phyloP scores from a whole-genome alignment of 2,113 vertebrate genomes.

The Dromiciops gliroides region DNA sequence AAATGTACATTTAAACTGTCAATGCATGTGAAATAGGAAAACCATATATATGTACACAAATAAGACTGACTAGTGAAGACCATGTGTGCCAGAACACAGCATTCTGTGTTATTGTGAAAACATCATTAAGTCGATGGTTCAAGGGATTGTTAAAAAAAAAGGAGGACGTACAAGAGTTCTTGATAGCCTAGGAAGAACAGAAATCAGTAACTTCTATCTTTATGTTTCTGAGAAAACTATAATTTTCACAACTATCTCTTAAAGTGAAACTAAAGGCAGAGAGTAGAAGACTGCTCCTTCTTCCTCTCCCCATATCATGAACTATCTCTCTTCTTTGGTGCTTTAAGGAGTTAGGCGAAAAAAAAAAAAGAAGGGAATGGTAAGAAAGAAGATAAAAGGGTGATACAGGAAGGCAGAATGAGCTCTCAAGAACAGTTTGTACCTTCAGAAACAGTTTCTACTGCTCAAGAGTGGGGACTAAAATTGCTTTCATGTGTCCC shows the following conservation, averaged over 20 bases:
- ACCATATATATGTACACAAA: too few species aligned
- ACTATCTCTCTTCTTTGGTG: neutral
- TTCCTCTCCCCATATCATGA: slow-evolving; percentile 18
- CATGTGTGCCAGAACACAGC: too few species aligned
- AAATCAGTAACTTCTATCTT: too few species aligned
- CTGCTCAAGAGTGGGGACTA: neutral
- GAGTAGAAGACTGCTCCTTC: neutral
- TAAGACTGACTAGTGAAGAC: too few species aligned
- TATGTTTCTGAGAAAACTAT: neutral
- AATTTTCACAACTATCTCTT: neutral
- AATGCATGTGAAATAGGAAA: too few species aligned
- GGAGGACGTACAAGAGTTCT: too few species aligned
- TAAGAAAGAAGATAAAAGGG: neutral
- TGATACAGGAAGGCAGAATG: too few species aligned
- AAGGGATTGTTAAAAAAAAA: too few species aligned
- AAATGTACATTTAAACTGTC: too few species aligned
- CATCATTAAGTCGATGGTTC: too few species aligned
- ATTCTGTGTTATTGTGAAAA: too few species aligned
- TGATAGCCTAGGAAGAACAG: too few species aligned
- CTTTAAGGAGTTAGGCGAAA: neutral
- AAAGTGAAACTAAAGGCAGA: neutral
- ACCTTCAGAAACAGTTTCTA: neutral
- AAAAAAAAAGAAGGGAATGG: neutral
- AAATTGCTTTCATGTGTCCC: neutral
- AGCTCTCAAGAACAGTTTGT: neutral